These are phyloP conservation scores for Bombus impatiens DNA, from an alignment of 1,140 invertebrate species.

Conservation along the genomic window DNA sequence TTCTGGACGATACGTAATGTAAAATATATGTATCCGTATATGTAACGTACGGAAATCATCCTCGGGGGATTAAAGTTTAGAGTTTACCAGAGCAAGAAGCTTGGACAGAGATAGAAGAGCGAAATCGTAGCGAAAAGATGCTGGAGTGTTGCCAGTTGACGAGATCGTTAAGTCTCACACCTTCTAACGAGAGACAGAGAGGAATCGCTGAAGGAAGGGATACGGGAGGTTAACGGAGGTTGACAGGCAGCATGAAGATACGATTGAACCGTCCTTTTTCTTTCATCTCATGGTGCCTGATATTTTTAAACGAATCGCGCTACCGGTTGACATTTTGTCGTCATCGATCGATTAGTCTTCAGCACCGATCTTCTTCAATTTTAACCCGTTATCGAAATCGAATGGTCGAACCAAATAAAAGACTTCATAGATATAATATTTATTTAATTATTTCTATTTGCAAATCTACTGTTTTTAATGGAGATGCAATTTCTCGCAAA, in stretches of 20 bases:
- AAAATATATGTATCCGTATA: too few species aligned
- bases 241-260: conserved; percentile 59
- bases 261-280: conserved; percentile 61
- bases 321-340: conserved; percentile 25
- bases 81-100: background rate
- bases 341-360: conserved; percentile 2
- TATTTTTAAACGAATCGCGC: conserved; percentile 52
- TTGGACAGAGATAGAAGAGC: conserved; percentile 1
- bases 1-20: too few species aligned
- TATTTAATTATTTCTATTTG: too few species aligned
- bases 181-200: conserved; percentile 48
- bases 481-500: too few species aligned
- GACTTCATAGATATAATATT: too few species aligned
- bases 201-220: conserved; percentile 46
- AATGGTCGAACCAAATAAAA: background rate
- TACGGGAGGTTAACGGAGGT: conserved; percentile 65
- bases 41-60: background rate
- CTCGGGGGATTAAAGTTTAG: background rate
- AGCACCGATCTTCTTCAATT: background rate
- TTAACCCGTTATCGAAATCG: background rate
- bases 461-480: too few species aligned
- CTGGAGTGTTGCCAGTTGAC: conserved; percentile 58
- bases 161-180: conserved; percentile 59
- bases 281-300: conserved; percentile 36
- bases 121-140: conserved; percentile 34